Evolutionary conservation across 92 coral and sea anemone species (phyloP), one percentile per base, ranked within the genome.

Genomic region (Siderastrea siderea): DNA sequence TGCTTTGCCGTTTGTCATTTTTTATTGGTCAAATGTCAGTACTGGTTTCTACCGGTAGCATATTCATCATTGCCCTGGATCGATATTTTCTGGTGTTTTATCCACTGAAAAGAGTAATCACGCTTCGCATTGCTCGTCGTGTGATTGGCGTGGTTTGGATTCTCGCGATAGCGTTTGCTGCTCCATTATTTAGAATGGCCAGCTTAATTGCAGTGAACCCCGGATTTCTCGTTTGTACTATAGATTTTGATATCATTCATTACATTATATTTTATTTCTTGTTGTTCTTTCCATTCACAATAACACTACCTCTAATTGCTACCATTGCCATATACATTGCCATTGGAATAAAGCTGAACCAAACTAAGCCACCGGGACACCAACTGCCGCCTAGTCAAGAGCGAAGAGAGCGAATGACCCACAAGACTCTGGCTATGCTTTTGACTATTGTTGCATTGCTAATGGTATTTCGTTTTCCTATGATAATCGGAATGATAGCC

Each of bases 1-100:
- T 75, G 53, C 14, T 93, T 57, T 95, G 98, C 44, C 90, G 88
- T 4, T 11, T 93, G 3, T 74, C 87, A 7, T 68, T 71, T 26
- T 90, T 88, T 53, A 8, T 71, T 49, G 82, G 84, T 75, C 69
- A 84, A 52, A n/a, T 91, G n/a, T 71, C 96, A 13, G 85, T 91
- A 57, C 61, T 88, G 12, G 77, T 93, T 26, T 93, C 94, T 0
- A 89, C 92, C 8, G 92, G 74, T 2, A 91, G 95, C 82, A 63
- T 95, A 7, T 68, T 87, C 2, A 86, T 84, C 26, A 88, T 91
- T 15, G 94, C 96, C 1, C 57, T 95, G 77, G 98, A 95, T 48
- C 90, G 98, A 10, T 93, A 71, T 68, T 64, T 95, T 44, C 84
- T 93, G 49, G 96, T 95, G 47, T 95, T 88, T 82, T 88, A 69